Evolutionary conservation across 2,888 invertebrate genomes (phyloP), one percentile per base, ranked within the genome.

Genomic region (Lampropteryx suffumata): DNA sequence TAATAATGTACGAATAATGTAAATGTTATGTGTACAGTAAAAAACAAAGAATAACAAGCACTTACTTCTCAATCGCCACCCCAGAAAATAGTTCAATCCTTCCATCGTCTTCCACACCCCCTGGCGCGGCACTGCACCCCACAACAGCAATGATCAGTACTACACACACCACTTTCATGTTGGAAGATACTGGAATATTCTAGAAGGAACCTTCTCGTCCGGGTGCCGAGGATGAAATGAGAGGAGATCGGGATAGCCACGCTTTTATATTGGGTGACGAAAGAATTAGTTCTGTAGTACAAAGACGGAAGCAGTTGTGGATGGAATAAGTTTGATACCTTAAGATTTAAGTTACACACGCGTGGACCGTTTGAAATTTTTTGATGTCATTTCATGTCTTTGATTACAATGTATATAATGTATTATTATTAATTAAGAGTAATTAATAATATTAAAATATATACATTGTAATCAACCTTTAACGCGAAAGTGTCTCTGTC

Each of bases 61-160:
- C 86, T 85, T 59, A 85, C 85, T 80, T 79, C 62, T 89, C 86
- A 62, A 90, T 84, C 8, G 85, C 83, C 1, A 90, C 88, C 56
- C 90, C 90, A 1, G 86, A 82, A 37, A 90, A 85, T 11, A 90
- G 65, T 48, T 90, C 88, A 4, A 89, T 69, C 58, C 64, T 79
- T 1, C 70, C 78, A 46, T 86, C 82, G 9, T 84, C 81, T 49
- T 82, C 83, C 8, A 42, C 63, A 0, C 57, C 42, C 9, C 84
- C 85, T 0, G 87, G 85, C 0, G 89, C 89, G 1, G 84, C 89
- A 50, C 71, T 69, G 72, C 84, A 82, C 47, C 72, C 76, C 41
- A 75, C 81, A 42, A 82, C 75, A 0, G 74, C 76, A 7, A 82
- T 55, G 27, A 81, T 61, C 33, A 83, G 61, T 63, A 79, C 70